Conservation (phyloP, 1,140 invertebrate genomes). For the Cryptotermes secundus region DNA sequence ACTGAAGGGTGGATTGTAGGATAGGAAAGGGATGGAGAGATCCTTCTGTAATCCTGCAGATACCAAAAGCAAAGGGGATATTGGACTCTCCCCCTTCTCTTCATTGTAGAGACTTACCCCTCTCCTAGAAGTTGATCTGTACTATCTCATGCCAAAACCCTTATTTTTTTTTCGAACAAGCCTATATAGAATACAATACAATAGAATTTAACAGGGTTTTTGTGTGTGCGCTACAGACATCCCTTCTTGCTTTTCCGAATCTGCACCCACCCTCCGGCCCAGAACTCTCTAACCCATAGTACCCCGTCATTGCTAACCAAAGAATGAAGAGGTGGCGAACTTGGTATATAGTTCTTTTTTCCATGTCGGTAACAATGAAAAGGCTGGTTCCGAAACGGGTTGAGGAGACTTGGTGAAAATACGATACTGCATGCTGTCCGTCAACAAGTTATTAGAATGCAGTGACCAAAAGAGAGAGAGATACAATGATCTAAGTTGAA, state of each 20-base stretch:
- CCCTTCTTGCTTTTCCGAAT: slow-evolving; percentile 5
- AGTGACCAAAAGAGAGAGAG: background rate
- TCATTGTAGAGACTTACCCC: background rate
- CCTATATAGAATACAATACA: background rate
- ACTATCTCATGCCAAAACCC: background rate
- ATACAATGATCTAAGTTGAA: background rate
- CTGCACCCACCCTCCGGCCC: background rate
- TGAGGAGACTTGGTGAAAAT: background rate
- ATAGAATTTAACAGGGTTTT: slow-evolving; percentile 12
- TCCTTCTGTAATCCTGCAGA: slow-evolving; percentile 1
- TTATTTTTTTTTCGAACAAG: background rate
- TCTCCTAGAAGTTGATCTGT: slow-evolving; percentile 2
- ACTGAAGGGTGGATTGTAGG: slow-evolving; percentile 2
- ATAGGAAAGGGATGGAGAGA: background rate
- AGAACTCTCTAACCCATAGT: background rate
- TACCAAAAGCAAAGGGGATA: background rate
- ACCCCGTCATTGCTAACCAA: slow-evolving; percentile 1
- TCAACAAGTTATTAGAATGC: background rate
- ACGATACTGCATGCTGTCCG: background rate
- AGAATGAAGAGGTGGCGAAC: slow-evolving; percentile 10
- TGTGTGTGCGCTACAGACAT: background rate
- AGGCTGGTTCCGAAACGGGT: background rate
- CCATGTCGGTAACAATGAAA: background rate
- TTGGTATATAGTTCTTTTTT: background rate
- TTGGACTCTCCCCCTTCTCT: background rate